A percentile compares a stretch with the other conserved stretches of the same genome.
Evolutionary conservation across 1,140 invertebrate species (phyloP).

Genomic region (Wasmannia auropunctata): DNA sequence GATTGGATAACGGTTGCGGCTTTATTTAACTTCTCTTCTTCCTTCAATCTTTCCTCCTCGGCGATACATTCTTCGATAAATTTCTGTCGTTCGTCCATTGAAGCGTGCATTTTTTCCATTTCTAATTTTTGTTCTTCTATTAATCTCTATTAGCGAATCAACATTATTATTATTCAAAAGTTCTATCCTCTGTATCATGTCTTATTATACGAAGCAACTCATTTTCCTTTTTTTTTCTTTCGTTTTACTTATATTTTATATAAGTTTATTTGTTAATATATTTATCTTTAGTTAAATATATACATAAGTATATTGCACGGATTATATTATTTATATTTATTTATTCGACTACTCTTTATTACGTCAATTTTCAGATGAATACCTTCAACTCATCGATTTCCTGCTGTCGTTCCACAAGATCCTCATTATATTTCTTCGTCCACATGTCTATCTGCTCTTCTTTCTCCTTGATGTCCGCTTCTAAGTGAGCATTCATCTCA

Average conservation of each 20-base stretch:
- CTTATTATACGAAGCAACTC: neutral
- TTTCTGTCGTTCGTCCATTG: constrained; percentile 63
- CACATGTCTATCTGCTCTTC: constrained; percentile 73
- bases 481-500: constrained; percentile 64
- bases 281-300: constrained; percentile 19
- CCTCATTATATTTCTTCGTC: constrained; percentile 72
- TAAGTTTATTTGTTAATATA: neutral
- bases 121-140: constrained; percentile 72
- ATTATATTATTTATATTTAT: neutral
- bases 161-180: neutral
- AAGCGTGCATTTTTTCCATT: constrained; percentile 61
- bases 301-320: neutral
- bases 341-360: neutral
- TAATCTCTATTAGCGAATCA: constrained; percentile 63
- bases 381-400: constrained; percentile 76
- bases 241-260: neutral
- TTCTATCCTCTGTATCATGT: neutral
- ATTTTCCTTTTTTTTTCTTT: neutral
- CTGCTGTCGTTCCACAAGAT: constrained; percentile 70
- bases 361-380: neutral
- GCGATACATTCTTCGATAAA: constrained; percentile 71
- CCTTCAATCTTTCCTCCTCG: constrained; percentile 53
- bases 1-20: constrained; percentile 78
- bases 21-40: constrained; percentile 62
- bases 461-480: constrained; percentile 62